Evolutionary conservation across 1,140 invertebrate genomes (phyloP).

Genomic region (Tetramorium simillimum): DNA sequence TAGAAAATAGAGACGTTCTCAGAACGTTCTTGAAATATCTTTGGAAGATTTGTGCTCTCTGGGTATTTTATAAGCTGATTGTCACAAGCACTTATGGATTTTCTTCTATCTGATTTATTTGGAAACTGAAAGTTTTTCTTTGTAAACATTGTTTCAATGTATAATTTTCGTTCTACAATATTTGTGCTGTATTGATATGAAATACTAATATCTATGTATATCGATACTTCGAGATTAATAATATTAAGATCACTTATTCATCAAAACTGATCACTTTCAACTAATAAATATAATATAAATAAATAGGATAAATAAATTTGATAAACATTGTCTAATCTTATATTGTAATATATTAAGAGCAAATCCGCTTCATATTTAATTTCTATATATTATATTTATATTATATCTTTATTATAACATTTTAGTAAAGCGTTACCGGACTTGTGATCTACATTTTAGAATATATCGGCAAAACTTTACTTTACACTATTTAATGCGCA

Average conservation of each 20-base stretch:
- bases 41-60: too few relatives aligned
- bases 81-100: neutral
- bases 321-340: neutral
- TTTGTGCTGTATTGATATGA: neutral
- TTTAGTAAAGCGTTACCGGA: neutral
- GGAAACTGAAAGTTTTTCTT: neutral
- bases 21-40: too few relatives aligned
- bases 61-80: neutral
- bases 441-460: neutral
- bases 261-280: neutral
- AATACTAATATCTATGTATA: neutral
- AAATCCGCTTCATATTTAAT: too few relatives aligned
- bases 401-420: neutral
- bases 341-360: too few relatives aligned
- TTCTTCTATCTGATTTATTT: neutral
- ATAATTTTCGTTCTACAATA: neutral
- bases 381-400: too few relatives aligned
- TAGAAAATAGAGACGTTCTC: too few relatives aligned
- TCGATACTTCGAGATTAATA: neutral
- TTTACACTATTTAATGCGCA: neutral
- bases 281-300: neutral
- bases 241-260: neutral
- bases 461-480: neutral
- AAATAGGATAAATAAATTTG: neutral
- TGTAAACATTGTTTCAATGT: neutral